phyloP scores from a whole-genome alignment of 2,113 vertebrate species.

The Tor tambroides region DNA sequence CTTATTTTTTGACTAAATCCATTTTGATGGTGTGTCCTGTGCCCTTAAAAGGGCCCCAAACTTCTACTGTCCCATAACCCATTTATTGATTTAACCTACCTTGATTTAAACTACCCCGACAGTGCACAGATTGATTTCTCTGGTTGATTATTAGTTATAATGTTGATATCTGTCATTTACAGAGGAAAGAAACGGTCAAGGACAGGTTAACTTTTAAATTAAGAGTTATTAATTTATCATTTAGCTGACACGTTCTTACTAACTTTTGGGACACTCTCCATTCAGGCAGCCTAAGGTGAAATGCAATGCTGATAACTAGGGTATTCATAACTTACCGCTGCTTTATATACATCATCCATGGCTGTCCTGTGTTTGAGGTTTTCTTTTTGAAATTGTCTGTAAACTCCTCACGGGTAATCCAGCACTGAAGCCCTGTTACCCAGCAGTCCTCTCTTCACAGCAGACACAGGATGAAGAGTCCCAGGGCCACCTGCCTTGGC shows the following conservation, averaged over 20 bases:
- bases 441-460: conserved; percentile 35
- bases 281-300: neutral
- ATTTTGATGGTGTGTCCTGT: neutral
- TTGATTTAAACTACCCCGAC: neutral
- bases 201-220: neutral
- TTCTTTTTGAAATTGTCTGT: conserved; percentile 55
- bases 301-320: neutral
- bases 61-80: neutral
- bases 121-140: conserved; percentile 10
- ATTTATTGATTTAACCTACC: conserved; percentile 49
- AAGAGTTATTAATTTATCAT: neutral
- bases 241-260: neutral
- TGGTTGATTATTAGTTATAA: neutral
- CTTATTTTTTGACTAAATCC: neutral
- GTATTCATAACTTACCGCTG: conserved; percentile 74
- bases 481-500: conserved; percentile 56
- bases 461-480: conserved; percentile 64
- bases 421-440: conserved; percentile 17
- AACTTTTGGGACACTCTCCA: too few relatives aligned
- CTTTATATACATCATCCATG: conserved; percentile 84
- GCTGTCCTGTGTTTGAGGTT: conserved; percentile 58
- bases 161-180: neutral
- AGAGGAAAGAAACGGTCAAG: neutral
- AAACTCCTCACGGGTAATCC: conserved; percentile 42
- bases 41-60: neutral